Evolutionary conservation across 2,797 vertebrate species (phyloP).

Genomic region (Manis crassicaudata): DNA sequence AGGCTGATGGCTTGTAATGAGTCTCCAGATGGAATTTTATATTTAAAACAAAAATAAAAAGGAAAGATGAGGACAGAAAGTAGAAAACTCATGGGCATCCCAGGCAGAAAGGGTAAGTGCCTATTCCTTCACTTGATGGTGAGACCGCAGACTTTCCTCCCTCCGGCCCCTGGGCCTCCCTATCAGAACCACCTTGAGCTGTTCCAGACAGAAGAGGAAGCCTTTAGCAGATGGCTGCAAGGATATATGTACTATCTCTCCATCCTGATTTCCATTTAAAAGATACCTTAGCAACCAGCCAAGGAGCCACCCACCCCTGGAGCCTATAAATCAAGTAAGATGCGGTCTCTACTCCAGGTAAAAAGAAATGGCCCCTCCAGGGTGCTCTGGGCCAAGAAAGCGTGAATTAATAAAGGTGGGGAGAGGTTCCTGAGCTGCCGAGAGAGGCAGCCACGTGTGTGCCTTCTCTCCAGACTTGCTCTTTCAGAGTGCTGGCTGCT

Average conservation of each 20-base stretch:
- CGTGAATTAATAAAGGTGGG: slow-evolving; percentile 80
- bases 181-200: neutral
- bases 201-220: slow-evolving; percentile 61
- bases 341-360: slow-evolving; percentile 75
- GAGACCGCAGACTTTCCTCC: neutral
- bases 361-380: slow-evolving; percentile 77
- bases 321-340: slow-evolving; percentile 81
- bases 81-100: neutral
- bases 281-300: slow-evolving; percentile 80
- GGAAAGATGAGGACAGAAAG: neutral
- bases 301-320: slow-evolving; percentile 66
- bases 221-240: slow-evolving; percentile 73
- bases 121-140: neutral
- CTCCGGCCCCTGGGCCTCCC: neutral
- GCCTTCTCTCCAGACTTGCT: neutral
- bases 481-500: neutral
- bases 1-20: slow-evolving; percentile 53
- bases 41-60: slow-evolving; percentile 49
- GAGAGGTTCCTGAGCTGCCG: neutral
- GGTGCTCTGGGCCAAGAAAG: slow-evolving; percentile 59
- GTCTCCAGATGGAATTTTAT: slow-evolving; percentile 57
- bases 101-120: neutral
- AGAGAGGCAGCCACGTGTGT: neutral
- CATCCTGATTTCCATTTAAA: slow-evolving; percentile 84
- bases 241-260: slow-evolving; percentile 68